Evolutionary conservation across 2,113 vertebrate genomes (phyloP).

Genomic region (Todiramphus saurophagus): DNA sequence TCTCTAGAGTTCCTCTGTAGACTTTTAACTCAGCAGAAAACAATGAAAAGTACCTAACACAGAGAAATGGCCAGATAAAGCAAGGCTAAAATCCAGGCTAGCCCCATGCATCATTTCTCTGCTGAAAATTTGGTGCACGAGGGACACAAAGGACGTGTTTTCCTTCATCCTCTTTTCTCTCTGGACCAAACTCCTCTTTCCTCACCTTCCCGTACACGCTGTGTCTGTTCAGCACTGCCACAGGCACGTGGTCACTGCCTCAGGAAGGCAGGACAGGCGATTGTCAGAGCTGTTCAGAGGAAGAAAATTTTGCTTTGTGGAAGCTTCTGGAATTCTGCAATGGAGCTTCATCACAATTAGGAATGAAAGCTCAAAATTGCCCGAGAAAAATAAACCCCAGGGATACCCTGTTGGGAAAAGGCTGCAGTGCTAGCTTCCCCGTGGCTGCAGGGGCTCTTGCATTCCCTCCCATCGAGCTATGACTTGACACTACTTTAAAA

Average conservation of each 20-base stretch:
- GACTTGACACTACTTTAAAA: not conserved
- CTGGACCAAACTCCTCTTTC: not conserved
- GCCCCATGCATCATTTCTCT: not conserved
- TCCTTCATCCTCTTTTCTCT: constrained; percentile 16
- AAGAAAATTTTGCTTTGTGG: not conserved
- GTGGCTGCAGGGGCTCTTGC: not conserved
- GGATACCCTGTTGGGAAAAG: not conserved
- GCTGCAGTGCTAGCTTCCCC: not conserved
- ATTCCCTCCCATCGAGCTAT: not conserved
- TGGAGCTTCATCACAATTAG: not conserved
- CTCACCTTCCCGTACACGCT: not conserved
- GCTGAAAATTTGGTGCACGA: not conserved
- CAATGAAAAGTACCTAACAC: not conserved
- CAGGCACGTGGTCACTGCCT: not conserved
- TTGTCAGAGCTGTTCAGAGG: not conserved
- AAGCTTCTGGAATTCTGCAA: not conserved
- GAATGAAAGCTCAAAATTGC: not conserved
- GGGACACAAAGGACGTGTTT: not conserved
- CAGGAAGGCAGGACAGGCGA: not conserved
- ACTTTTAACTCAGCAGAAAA: not conserved
- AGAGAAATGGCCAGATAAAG: not conserved
- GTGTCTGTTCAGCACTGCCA: fast-evolving
- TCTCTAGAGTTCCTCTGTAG: not conserved
- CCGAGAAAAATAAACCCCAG: not conserved
- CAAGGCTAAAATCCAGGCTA: not conserved